A percentile compares a stretch with the other conserved stretches of the same genome.
phyloP scores from a whole-genome alignment of 2,113 vertebrate species.

The Cnemophilus loriae region DNA sequence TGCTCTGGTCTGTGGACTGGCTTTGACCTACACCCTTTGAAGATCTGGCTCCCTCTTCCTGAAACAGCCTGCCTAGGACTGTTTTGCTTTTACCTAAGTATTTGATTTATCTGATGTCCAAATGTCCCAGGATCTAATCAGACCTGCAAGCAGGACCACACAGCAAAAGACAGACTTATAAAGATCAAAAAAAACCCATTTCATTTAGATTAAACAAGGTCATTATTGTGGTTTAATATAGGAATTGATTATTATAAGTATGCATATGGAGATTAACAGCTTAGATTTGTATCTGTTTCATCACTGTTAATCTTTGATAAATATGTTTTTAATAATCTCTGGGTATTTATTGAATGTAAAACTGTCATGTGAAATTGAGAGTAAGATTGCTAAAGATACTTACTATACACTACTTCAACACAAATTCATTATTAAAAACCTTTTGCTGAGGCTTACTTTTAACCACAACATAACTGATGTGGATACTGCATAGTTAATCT shows the following conservation, averaged over 20 bases:
- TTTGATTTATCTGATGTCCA: not conserved
- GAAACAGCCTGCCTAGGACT: not conserved
- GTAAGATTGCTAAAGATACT: slow-evolving; percentile 48
- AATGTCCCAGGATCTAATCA: not conserved
- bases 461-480: not conserved
- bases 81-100: not conserved
- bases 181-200: not conserved
- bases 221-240: slow-evolving; percentile 59
- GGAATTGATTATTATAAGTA: slow-evolving; percentile 69
- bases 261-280: slow-evolving; percentile 59
- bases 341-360: slow-evolving; percentile 75
- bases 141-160: not conserved
- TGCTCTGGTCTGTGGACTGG: not conserved
- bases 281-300: slow-evolving; percentile 72
- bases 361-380: slow-evolving; percentile 58
- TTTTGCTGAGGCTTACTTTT: slow-evolving; percentile 39
- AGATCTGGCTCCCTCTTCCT: not conserved
- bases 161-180: not conserved
- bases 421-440: slow-evolving; percentile 46
- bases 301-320: slow-evolving; percentile 76
- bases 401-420: slow-evolving; percentile 1
- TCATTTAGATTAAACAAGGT: slow-evolving; percentile 55
- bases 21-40: not conserved
- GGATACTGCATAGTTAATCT: slow-evolving; percentile 6
- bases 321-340: slow-evolving; percentile 79